These are phyloP conservation scores for Cryptomyrus ogoouensis DNA, from an alignment of 2,113 vertebrate genomes.

Conservation along the genomic window DNA sequence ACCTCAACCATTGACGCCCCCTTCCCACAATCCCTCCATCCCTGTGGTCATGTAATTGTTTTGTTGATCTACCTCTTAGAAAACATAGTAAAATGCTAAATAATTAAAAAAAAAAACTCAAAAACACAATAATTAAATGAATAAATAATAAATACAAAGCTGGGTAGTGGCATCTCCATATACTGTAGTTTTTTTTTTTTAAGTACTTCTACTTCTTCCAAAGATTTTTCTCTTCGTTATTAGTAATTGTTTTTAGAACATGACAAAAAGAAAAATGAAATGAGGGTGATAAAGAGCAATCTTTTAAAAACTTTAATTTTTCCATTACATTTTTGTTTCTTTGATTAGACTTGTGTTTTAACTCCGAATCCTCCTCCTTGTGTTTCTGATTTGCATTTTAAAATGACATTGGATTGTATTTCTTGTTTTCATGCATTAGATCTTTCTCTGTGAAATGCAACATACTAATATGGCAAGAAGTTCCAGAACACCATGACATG, in stretches of 20 bases:
- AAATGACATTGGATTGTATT: conserved; percentile 71
- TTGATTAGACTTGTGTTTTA: conserved; percentile 47
- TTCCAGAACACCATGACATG: conserved; percentile 44
- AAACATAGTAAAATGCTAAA: conserved; percentile 61
- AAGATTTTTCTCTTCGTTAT: conserved; percentile 70
- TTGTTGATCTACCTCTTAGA: conserved; percentile 96
- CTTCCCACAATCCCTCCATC: conserved; percentile 37
- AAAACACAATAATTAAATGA: conserved; percentile 48
- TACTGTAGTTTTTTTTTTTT: conserved; percentile 77
- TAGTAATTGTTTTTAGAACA: conserved; percentile 47
- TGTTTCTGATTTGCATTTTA: conserved; percentile 46
- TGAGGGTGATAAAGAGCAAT: conserved; percentile 36
- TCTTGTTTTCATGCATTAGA: conserved; percentile 63
- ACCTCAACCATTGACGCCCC: conserved; percentile 6
- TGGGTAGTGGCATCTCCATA: conserved; percentile 80
- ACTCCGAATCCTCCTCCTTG: conserved; percentile 48
- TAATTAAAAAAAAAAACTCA: conserved; percentile 40
- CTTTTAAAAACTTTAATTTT: conserved; percentile 51
- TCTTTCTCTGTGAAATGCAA: conserved; percentile 52
- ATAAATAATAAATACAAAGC: conserved; percentile 61
- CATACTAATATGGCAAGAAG: conserved; percentile 55
- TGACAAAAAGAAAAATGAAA: conserved; percentile 50
- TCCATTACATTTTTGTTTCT: conserved; percentile 40
- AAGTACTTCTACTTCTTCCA: conserved; percentile 68
- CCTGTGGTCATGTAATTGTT: conserved; percentile 66